These are phyloP conservation scores for Noctua fimbriata DNA, from an alignment of 2,888 invertebrate species.

Conservation along the genomic window DNA sequence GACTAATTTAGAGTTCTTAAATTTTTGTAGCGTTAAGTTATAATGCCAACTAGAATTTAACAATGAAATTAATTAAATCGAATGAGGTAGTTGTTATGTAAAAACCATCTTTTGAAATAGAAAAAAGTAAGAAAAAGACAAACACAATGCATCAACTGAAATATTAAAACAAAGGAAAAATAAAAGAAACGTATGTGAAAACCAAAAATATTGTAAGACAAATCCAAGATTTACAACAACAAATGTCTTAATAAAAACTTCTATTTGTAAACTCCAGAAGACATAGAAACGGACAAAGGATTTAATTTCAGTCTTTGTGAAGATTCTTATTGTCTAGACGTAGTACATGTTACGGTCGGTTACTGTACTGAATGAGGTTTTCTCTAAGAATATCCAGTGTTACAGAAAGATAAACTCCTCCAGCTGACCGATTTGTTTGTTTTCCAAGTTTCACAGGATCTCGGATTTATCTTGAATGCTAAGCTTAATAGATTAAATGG, in stretches of 20 bases:
- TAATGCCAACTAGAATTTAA: neutral
- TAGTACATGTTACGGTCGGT: slow-evolving; percentile 63
- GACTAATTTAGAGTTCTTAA: neutral
- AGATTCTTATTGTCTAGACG: slow-evolving; percentile 67
- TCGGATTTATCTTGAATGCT: slow-evolving; percentile 48
- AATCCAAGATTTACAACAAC: slow-evolving; percentile 32
- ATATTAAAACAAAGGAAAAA: neutral
- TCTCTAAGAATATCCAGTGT: slow-evolving; percentile 55
- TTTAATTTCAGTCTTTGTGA: slow-evolving; percentile 67
- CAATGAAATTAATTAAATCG: neutral
- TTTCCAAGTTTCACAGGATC: slow-evolving; percentile 43
- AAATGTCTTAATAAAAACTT: slow-evolving; percentile 48
- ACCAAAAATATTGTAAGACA: slow-evolving; percentile 21
- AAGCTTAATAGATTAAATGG: slow-evolving; percentile 49
- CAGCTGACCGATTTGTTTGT: slow-evolving; percentile 58
- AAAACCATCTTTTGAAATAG: neutral
- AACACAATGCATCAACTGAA: neutral
- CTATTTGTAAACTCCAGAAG: slow-evolving; percentile 58
- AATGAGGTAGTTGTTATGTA: neutral
- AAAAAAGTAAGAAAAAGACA: neutral
- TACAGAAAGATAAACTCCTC: slow-evolving; percentile 60
- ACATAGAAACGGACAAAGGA: slow-evolving; percentile 63
- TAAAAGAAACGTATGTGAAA: neutral
- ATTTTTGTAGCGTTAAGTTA: neutral
- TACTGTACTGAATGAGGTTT: slow-evolving; percentile 63